Base-by-base conservation (phyloP, 2,888 invertebrate genomes). In the Margaritifera margaritifera region DNA sequence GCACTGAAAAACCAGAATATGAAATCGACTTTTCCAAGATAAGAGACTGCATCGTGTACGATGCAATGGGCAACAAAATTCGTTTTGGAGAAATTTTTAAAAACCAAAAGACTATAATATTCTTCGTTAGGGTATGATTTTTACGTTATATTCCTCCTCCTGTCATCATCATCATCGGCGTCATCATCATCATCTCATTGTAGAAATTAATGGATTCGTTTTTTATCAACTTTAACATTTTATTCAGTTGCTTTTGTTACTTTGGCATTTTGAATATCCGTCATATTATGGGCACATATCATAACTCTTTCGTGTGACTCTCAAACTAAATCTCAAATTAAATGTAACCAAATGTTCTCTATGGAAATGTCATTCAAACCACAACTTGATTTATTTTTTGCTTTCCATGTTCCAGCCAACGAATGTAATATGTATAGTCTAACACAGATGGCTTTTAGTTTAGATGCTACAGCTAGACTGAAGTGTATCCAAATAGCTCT, bases 71-170 rank as follows among this genome's bases (percentile, higher is more conserved):
- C 8, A 84, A 82, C 66, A 80, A 84, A 75, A 81, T 85, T 18
- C 71, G 76, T 50, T 85, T 87, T 72, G 81, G 83, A 11, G 87
- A 86, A 55, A 79, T 87, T 31, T 87, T 83, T 68, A 84, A 81
- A 70, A 73, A 80, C 51, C 83, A 87, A 72, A 87, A 87, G 71
- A 86, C 87, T 11, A 83, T 87, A 31, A 74, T 86, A 55, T 67
- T 86, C 2, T 85, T 87, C 69, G 77, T 80, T 53, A 69, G 87
- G 79, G 87, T 87, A 75, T 72, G 81, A 70, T 31, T n/a, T 60
- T 61, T 20, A n/a, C 6, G n/a, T 24, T 50, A 31, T n/a, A 42
- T 61, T 20, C 11, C 42, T 42, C 42, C 42, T 42, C n/a, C n/a
- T n/a, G n/a, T n/a, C n/a, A n/a, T n/a, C n/a, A n/a, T n/a, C n/a